A percentile compares a stretch with the other conserved stretches of the same genome.
Conservation (phyloP, 1,140 invertebrate genomes). For the Caenorhabditis briggsae region DNA sequence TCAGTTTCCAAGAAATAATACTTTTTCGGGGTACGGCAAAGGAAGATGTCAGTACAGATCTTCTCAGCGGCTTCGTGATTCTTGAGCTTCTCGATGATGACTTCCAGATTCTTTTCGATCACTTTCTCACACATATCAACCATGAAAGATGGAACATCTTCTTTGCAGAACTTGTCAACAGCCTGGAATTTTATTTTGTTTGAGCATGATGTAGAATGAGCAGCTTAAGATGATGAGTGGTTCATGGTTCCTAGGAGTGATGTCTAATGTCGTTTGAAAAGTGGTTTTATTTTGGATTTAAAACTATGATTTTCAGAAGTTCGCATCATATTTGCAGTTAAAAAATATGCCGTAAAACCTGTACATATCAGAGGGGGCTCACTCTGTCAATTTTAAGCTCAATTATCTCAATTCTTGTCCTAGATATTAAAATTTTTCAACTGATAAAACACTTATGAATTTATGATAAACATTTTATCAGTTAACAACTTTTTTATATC, state of each 20-base stretch:
- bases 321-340: neutral
- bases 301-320: no score
- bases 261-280: neutral
- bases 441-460: no score
- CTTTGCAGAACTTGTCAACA: constrained; percentile 54
- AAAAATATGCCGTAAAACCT: no score
- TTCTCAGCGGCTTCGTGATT: constrained; percentile 40
- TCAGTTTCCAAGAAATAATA: constrained; percentile 44
- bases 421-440: no score
- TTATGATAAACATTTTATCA: no score
- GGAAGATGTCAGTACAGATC: constrained; percentile 33
- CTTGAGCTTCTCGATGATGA: constrained; percentile 43
- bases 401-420: no score
- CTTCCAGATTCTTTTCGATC: constrained; percentile 42
- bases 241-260: no score
- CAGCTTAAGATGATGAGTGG: no score
- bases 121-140: constrained; percentile 51
- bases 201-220: neutral
- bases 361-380: no score
- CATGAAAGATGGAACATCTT: constrained; percentile 46
- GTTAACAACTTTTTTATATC: no score
- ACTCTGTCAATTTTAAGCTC: no score
- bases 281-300: neutral
- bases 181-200: constrained; percentile 27
- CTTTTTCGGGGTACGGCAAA: constrained; percentile 35